A percentile compares a stretch with the other conserved stretches of the same genome.
These are phyloP conservation scores for Conomelus anceps DNA, from an alignment of 2,888 invertebrate species.

Conservation along the genomic window DNA sequence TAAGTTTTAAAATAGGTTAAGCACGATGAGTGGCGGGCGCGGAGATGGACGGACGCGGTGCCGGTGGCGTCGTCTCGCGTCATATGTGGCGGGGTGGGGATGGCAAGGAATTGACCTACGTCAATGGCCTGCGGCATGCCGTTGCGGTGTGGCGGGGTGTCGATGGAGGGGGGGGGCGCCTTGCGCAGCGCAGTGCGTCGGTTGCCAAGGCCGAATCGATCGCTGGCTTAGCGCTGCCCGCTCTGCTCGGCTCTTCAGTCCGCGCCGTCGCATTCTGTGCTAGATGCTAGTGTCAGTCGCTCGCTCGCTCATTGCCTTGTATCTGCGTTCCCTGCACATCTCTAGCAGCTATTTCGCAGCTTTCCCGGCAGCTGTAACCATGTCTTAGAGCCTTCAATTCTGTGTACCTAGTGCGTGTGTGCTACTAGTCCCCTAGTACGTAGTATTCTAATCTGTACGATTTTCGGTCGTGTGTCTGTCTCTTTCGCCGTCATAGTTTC, in stretches of 20 bases:
- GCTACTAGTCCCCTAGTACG: background rate
- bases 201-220: constrained; percentile 14
- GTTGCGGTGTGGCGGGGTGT: background rate
- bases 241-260: background rate
- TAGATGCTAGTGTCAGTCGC: background rate
- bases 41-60: too few relatives aligned
- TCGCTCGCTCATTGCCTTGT: background rate
- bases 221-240: background rate
- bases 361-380: background rate
- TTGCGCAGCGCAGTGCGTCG: constrained; percentile 9
- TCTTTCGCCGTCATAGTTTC: background rate
- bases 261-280: background rate
- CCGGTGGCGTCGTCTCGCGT: background rate
- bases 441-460: background rate
- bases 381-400: background rate
- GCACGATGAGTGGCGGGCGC: background rate
- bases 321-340: background rate
- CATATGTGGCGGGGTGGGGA: background rate
- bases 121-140: constrained; percentile 11
- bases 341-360: background rate
- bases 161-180: background rate
- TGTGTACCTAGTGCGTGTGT: background rate
- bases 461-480: background rate
- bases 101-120: constrained; percentile 7
- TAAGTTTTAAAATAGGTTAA: background rate